Conservation (phyloP, 2,113 vertebrate species). For the Todiramphus saurophagus region DNA sequence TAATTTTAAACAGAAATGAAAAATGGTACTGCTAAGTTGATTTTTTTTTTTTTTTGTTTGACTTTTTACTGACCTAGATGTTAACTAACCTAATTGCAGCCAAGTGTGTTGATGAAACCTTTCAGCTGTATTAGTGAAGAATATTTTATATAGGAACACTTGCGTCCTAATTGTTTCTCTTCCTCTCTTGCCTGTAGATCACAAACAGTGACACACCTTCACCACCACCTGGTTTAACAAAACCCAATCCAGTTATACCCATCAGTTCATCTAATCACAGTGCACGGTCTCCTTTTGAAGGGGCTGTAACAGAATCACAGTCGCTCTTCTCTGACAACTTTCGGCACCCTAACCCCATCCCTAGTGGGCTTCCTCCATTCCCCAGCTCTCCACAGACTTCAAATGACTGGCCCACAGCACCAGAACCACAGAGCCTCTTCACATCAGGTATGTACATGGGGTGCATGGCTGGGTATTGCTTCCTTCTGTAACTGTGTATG, state of each 20-base stretch:
- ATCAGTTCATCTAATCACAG: conserved; percentile 93
- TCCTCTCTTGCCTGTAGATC: conserved; percentile 75
- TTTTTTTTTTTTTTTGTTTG: background rate
- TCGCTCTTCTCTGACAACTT: conserved; percentile 99
- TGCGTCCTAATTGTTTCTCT: background rate
- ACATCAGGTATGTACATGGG: conserved; percentile 84
- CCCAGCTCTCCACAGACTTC: conserved; percentile 89
- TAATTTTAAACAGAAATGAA: background rate
- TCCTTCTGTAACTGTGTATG: background rate
- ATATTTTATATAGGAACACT: background rate
- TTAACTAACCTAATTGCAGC: background rate
- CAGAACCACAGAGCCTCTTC: conserved; percentile 99
- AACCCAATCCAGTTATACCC: conserved; percentile 90
- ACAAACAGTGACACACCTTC: conserved; percentile 93
- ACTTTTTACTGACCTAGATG: background rate
- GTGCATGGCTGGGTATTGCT: background rate
- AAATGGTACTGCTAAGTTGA: background rate
- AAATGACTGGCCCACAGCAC: conserved; percentile 96
- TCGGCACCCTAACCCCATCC: conserved; percentile 96
- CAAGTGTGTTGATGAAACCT: background rate
- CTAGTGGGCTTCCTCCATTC: conserved; percentile 92
- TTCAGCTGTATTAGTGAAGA: background rate
- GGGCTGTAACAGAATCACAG: conserved; percentile 95
- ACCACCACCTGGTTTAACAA: conserved; percentile 94
- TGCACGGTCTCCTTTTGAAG: conserved; percentile 95